Conservation (phyloP, 2,797 vertebrate species). For the Cossypha niveicapilla region DNA sequence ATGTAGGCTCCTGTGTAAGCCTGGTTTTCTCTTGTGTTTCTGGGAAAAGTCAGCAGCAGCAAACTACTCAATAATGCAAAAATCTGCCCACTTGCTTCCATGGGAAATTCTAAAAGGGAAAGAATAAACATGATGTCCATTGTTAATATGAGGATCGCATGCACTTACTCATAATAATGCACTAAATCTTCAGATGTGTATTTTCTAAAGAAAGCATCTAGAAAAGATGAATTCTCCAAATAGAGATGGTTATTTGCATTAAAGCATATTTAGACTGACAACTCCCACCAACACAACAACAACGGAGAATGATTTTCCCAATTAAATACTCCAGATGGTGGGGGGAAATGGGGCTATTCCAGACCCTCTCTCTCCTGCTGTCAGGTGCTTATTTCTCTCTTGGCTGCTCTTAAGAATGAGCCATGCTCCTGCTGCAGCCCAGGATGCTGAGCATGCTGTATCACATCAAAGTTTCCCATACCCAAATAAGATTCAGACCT, state of each 20-base stretch:
- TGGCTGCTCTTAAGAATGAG: neutral
- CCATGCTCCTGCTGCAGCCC: neutral
- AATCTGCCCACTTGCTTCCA: constrained; percentile 60
- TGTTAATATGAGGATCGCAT: constrained; percentile 10
- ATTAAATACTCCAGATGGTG: neutral
- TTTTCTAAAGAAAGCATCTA: neutral
- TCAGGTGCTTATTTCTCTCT: neutral
- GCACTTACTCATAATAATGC: constrained; percentile 52
- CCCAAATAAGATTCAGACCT: neutral
- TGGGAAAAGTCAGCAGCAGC: neutral
- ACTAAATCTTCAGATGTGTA: constrained; percentile 26
- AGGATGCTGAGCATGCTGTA: neutral
- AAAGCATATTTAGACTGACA: constrained; percentile 44
- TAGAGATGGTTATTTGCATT: constrained; percentile 23
- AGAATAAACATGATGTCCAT: constrained; percentile 25
- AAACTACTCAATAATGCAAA: constrained; percentile 35
- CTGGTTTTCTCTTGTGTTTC: neutral
- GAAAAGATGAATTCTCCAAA: constrained; percentile 16
- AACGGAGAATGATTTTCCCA: neutral
- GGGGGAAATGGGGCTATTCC: neutral
- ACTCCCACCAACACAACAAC: constrained; percentile 19
- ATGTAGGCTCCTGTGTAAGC: neutral
- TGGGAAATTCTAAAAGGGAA: constrained; percentile 52
- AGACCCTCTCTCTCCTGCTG: neutral
- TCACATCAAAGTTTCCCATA: neutral